Percentiles rank a stretch among this genome's conserved stretches.
Evolutionary conservation across 2,113 vertebrate genomes (phyloP).

Genomic region (Elgaria multicarinata): DNA sequence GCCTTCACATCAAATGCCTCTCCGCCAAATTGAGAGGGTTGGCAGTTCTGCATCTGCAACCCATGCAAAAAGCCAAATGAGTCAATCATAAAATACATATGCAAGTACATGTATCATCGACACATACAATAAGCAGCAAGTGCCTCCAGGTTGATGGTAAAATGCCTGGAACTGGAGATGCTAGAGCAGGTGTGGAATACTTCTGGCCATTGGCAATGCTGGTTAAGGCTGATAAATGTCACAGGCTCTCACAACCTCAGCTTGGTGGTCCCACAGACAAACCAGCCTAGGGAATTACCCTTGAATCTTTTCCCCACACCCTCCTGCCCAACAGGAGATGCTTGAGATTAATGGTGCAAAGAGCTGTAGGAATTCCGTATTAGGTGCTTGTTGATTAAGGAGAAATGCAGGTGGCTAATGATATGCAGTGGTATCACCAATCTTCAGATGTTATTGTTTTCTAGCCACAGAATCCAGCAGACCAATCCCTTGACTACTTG

Average conservation of each 20-base stretch:
- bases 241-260: neutral
- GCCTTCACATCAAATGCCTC: conserved; percentile 7
- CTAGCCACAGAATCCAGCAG: neutral
- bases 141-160: neutral
- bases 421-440: neutral
- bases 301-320: neutral
- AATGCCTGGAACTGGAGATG: neutral
- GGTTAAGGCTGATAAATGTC: too few relatives aligned
- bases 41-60: neutral
- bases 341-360: neutral
- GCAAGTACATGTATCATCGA: neutral
- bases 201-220: too few relatives aligned
- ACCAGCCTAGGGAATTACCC: neutral
- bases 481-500: neutral
- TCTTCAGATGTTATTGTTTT: neutral
- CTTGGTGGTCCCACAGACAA: neutral
- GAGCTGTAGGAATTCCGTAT: neutral
- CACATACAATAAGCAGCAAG: too few relatives aligned
- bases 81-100: neutral
- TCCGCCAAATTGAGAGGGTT: neutral
- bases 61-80: neutral
- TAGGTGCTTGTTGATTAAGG: too few relatives aligned
- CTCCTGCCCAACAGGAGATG: neutral
- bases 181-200: neutral
- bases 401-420: too few relatives aligned